Evolutionary conservation across 2,888 invertebrate species (phyloP), one percentile per base, ranked within the genome.

Genomic region (Sesia apiformis): DNA sequence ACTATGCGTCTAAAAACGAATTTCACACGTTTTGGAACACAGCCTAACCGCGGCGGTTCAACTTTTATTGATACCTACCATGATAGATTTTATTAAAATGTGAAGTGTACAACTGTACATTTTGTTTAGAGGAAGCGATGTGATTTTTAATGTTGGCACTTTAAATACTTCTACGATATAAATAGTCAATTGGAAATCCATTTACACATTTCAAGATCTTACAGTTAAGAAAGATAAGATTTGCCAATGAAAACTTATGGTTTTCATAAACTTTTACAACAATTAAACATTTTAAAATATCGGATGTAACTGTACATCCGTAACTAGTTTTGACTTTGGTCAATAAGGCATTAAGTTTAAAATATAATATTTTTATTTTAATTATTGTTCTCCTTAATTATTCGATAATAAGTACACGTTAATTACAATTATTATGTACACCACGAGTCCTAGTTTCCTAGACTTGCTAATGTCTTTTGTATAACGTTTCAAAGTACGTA

Each of bases 271-370:
- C 80, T 84, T 23, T 87, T 84, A 84, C 82, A 88, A 87, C 78
- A 81, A 81, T 85, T 66, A 86, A 89, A 86, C 85, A 86, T 81
- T 84, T 81, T 77, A 78, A 76, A 72, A 62, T 60, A 58, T 76
- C 70, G 81, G 82, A 81, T 75, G 81, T 80, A 78, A 82, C 72
- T 73, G 72, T 67, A 76, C 69, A 83, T 80, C 85, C 82, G 73
- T 81, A 85, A 85, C 86, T 89, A 89, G 88, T 87, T 87, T 87
- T 86, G 88, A 88, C 88, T 88, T 89, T 89, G 89, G 89, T 89
- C 89, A 89, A 87, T 89, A 89, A 89, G 89, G 89, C 89, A 88
- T 87, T 87, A 89, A 88, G 86, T 88, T 88, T 85, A 86, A 87
- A 87, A 86, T 86, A 85, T 84, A 76, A 70, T 23, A 23, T 78